Evolutionary conservation across 1,140 invertebrate species (phyloP), one percentile per base, ranked within the genome.

Genomic region (Zelostemma sp.): DNA sequence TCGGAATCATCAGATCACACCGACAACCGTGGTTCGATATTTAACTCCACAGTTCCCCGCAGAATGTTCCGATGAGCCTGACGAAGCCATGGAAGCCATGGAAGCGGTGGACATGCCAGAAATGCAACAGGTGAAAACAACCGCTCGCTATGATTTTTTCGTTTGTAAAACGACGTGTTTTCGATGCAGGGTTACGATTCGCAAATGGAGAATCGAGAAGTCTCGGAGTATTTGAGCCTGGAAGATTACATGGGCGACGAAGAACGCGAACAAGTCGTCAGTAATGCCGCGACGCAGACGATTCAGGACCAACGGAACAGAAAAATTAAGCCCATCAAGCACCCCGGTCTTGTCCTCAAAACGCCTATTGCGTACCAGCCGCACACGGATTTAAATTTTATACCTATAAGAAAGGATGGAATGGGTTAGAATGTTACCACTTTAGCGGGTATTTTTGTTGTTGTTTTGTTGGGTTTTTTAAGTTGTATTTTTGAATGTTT

Each of bases 301-400:
- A 80, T 86, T 57, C 82, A 85, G 16, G 84, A 87, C 55, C 84
- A 77, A 73, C 83, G 85, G 6, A 88, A 86, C 65, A 83, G 88
- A 45, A 93, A 93, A 85, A 92, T 92, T 68, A 92, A 91, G 79
- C 91, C 91, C 11, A 88, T 93, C 17, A 91, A 91, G 76, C 90
- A 92, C 82, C 92, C 92, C 61, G 91, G 89, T 35, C 82, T 93
- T 41, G 90, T 92, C 68, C 80, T 93, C 31, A 92, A 93, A 81
- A 92, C 92, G 54, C 92, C 92, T 40, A 93, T 93, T 72, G 92
- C 92, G 28, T 93, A 93, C 83, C 91, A 93, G 72, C 90, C 91
- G 63, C 91, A 92, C 77, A 92, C 91, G 43, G 92, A 93, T 85
- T 86, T 90, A 28, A 92, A 90, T 75, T 91, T 92, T 56, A 93